These are phyloP conservation scores for Etheostoma cragini DNA, from an alignment of 2,113 vertebrate species.

Conservation along the genomic window DNA sequence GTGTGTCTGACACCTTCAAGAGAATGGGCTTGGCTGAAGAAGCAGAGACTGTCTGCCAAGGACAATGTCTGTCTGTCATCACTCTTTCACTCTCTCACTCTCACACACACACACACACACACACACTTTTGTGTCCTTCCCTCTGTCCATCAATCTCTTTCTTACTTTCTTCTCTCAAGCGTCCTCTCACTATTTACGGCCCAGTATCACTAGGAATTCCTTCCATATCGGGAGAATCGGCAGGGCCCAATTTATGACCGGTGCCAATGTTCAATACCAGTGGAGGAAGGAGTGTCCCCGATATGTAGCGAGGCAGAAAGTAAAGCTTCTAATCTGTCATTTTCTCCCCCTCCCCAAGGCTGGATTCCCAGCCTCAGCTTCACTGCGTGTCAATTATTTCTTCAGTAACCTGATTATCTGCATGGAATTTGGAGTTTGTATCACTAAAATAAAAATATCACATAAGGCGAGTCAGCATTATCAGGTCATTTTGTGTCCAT, in stretches of 20 bases:
- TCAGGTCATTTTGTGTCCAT: too few species aligned
- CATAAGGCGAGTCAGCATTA: too few species aligned
- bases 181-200: not conserved
- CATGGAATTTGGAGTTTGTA: not conserved
- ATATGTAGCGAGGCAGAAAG: not conserved
- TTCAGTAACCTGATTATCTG: not conserved
- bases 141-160: not conserved
- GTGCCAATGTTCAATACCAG: not conserved
- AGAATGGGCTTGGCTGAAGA: slow-evolving; percentile 51
- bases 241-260: not conserved
- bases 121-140: not conserved
- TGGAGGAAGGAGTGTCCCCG: not conserved
- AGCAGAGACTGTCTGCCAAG: slow-evolving; percentile 42
- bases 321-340: not conserved
- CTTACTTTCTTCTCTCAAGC: slow-evolving; percentile 10
- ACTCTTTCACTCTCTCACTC: slow-evolving; percentile 1
- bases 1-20: slow-evolving; percentile 25
- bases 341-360: not conserved
- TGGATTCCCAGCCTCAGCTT: not conserved
- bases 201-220: not conserved
- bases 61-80: slow-evolving; percentile 40
- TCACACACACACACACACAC: slow-evolving; percentile 3
- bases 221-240: too few species aligned
- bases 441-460: not conserved
- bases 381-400: not conserved